These are phyloP conservation scores for Eupleurogrammus muticus DNA, from an alignment of 2,797 vertebrate genomes.

Conservation along the genomic window DNA sequence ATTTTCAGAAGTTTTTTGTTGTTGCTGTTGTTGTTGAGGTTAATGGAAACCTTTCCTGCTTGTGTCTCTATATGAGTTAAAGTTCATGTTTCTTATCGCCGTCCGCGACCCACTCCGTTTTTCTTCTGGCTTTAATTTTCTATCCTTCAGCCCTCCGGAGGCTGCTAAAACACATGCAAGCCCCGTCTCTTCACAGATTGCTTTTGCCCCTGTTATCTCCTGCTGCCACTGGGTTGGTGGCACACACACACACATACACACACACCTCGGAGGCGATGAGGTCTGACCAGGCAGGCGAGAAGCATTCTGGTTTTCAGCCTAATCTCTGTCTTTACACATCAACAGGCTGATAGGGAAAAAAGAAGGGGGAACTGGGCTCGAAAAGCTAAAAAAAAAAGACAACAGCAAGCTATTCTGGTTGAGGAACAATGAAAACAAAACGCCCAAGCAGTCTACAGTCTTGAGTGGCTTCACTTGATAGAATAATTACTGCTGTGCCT, in stretches of 20 bases:
- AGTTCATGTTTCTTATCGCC: conserved; percentile 54
- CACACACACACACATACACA: neutral
- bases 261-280: conserved; percentile 29
- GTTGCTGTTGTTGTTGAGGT: conserved; percentile 35
- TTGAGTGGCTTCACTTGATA: conserved; percentile 49
- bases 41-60: conserved; percentile 42
- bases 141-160: conserved; percentile 39
- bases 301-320: conserved; percentile 39
- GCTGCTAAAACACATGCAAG: conserved; percentile 37
- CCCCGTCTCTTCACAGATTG: conserved; percentile 42
- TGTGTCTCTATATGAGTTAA: conserved; percentile 36
- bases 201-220: conserved; percentile 54
- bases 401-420: conserved; percentile 23
- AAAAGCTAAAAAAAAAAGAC: conserved; percentile 11
- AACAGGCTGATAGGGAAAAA: conserved; percentile 28
- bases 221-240: conserved; percentile 33
- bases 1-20: conserved; percentile 27
- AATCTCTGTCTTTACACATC: conserved; percentile 46
- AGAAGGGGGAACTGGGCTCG: neutral
- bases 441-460: conserved; percentile 39
- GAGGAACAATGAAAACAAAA: conserved; percentile 68
- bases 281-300: conserved; percentile 39
- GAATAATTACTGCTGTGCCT: conserved; percentile 44
- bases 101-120: conserved; percentile 19
- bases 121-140: conserved; percentile 38